Evolutionary conservation across 2,113 vertebrate genomes (phyloP).

Genomic region (Alexandromys fortis): DNA sequence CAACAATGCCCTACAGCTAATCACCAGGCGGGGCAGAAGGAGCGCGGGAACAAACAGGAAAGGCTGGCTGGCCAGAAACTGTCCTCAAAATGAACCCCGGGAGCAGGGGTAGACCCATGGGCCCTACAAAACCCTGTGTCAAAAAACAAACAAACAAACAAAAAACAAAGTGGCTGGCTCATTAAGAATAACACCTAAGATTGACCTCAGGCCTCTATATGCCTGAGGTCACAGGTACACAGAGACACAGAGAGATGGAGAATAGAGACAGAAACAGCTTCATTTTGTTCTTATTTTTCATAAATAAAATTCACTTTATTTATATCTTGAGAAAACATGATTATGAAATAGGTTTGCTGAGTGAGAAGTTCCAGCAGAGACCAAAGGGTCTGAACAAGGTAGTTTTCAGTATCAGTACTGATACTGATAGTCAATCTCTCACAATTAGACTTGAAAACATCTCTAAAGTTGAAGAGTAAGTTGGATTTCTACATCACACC

Average conservation of each 20-base stretch:
- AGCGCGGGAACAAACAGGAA: no score
- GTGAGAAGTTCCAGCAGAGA: background rate
- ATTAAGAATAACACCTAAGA: background rate
- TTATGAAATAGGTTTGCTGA: background rate
- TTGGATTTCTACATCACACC: background rate
- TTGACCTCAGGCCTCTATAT: background rate
- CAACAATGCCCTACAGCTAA: no score
- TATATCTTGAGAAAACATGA: slow-evolving; percentile 19
- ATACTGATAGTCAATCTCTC: background rate
- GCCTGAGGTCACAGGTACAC: no score
- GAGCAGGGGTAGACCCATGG: no score
- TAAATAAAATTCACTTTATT: slow-evolving; percentile 9
- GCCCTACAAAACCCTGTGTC: background rate
- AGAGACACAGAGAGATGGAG: background rate
- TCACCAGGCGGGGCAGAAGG: no score
- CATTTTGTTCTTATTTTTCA: background rate
- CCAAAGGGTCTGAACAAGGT: background rate
- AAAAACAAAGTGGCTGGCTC: background rate
- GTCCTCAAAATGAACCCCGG: no score
- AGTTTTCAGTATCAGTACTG: background rate
- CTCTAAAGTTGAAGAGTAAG: background rate
- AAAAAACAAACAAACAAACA: background rate
- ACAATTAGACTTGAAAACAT: background rate
- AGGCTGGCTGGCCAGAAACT: no score
- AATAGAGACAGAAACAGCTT: background rate